Conservation (phyloP, 2,888 invertebrate genomes). For the Caenorhabditis sp. region DNA sequence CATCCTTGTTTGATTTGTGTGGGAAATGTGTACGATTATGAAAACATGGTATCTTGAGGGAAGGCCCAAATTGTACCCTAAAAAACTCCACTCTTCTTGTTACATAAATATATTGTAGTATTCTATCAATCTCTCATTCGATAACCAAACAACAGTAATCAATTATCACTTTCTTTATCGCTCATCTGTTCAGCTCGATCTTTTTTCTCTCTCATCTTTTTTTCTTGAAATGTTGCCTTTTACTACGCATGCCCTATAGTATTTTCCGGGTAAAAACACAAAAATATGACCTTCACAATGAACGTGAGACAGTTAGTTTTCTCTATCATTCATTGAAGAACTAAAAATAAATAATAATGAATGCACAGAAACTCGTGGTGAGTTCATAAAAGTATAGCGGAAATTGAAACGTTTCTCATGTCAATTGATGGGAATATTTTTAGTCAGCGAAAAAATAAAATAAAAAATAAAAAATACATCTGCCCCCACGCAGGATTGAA, state of each 20-base stretch:
- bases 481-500: constrained; percentile 42
- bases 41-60: too few species aligned
- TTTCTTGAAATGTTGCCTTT: not conserved
- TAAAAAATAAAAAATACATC: not conserved
- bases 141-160: not conserved
- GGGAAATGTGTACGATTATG: too few species aligned
- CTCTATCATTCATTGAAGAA: too few species aligned
- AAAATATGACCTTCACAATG: not conserved
- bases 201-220: not conserved
- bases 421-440: too few species aligned
- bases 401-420: not conserved
- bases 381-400: not conserved
- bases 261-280: too few species aligned
- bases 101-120: not conserved
- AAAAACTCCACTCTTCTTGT: too few species aligned
- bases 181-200: not conserved
- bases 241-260: not conserved
- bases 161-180: not conserved
- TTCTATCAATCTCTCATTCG: not conserved
- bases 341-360: too few species aligned
- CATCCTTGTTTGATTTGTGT: too few species aligned
- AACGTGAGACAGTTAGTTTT: too few species aligned
- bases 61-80: too few species aligned
- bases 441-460: too few species aligned
- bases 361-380: too few species aligned